phyloP scores from a whole-genome alignment of 1,140 invertebrate genomes.

The Drosophila parabipectinata region DNA sequence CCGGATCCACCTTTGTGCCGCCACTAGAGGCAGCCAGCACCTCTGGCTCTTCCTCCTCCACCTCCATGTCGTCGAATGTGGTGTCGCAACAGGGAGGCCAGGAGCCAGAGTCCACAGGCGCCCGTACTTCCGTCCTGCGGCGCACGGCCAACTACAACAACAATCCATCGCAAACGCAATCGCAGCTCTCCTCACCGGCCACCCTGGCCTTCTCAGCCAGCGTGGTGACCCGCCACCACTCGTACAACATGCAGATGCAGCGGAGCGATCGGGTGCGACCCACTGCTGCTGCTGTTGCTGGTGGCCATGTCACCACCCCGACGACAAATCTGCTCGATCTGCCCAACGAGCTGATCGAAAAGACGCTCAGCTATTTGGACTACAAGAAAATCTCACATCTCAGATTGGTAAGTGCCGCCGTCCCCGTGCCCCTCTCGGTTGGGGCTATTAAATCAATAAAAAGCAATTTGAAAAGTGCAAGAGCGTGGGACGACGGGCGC shows the following conservation, averaged over 20 bases:
- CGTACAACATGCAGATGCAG: constrained; percentile 52
- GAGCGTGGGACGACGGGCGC: constrained; percentile 54
- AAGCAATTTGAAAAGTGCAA: constrained; percentile 76
- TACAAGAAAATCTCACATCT: constrained; percentile 91
- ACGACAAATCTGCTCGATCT: constrained; percentile 86
- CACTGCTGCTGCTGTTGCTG: no score
- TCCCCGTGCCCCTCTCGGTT: background rate
- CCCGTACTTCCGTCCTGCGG: constrained; percentile 66
- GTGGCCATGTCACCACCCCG: background rate
- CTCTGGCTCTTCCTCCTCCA: background rate
- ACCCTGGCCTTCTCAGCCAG: constrained; percentile 41
- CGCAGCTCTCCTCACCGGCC: constrained; percentile 29
- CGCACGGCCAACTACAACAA: constrained; percentile 46
- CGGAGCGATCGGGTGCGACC: constrained; percentile 11
- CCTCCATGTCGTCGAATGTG: background rate
- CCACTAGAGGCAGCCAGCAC: background rate
- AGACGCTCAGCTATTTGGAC: constrained; percentile 90
- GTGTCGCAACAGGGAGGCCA: constrained; percentile 39
- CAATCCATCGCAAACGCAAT: constrained; percentile 16
- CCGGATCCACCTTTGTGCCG: constrained; percentile 85
- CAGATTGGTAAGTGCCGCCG: constrained; percentile 88
- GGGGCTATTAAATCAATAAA: constrained; percentile 77
- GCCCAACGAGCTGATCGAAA: constrained; percentile 91
- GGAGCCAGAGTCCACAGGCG: constrained; percentile 69
- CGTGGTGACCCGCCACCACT: constrained; percentile 42